Conservation (phyloP, 2,888 invertebrate species). For the Microchrysa polita region DNA sequence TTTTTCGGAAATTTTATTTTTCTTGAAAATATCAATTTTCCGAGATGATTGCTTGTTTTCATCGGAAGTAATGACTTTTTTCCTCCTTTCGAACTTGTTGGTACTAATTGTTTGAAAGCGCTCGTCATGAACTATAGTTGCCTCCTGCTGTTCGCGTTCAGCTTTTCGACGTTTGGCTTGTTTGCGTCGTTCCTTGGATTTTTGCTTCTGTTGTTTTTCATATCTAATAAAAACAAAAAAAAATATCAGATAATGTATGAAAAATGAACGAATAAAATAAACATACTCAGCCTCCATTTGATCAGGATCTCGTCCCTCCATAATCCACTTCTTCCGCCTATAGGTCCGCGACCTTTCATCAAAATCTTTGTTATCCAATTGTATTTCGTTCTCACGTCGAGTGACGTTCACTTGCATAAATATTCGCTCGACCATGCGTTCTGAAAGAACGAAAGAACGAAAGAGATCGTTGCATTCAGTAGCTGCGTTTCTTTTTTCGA, state of each 20-base stretch:
- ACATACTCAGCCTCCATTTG: conserved; percentile 73
- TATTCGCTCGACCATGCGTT: conserved; percentile 88
- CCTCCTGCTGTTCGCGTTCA: conserved; percentile 52
- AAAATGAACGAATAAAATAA: background rate
- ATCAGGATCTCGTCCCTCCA: conserved; percentile 85
- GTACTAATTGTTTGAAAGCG: conserved; percentile 59
- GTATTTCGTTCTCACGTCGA: conserved; percentile 91
- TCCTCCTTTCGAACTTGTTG: conserved; percentile 56
- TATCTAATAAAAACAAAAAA: conserved; percentile 56
- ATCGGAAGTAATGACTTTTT: conserved; percentile 44
- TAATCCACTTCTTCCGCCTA: conserved; percentile 85
- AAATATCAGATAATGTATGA: background rate
- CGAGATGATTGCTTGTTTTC: too few relatives aligned
- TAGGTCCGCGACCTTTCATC: conserved; percentile 88
- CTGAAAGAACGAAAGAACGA: too few relatives aligned
- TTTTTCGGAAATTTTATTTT: background rate
- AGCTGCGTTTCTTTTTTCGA: too few relatives aligned
- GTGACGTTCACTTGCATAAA: conserved; percentile 93
- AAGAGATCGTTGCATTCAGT: too few relatives aligned
- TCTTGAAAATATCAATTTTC: background rate
- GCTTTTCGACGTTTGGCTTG: conserved; percentile 54
- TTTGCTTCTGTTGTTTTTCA: conserved; percentile 60
- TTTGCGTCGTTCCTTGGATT: conserved; percentile 58
- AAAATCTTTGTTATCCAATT: conserved; percentile 89
- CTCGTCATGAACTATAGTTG: conserved; percentile 57